These are phyloP conservation scores for Limnothrissa miodon DNA, from an alignment of 2,113 vertebrate genomes.

Conservation along the genomic window DNA sequence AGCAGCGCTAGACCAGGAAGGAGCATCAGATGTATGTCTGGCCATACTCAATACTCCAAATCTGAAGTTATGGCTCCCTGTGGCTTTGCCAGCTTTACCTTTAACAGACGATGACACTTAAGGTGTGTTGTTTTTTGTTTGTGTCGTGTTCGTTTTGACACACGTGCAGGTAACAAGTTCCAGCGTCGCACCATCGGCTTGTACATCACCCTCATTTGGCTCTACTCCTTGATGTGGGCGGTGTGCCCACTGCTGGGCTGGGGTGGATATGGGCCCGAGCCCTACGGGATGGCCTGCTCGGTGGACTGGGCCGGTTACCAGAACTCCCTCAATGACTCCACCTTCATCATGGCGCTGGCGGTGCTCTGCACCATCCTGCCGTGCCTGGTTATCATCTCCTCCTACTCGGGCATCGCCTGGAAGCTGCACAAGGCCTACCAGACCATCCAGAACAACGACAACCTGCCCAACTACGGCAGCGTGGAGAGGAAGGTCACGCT, in stretches of 20 bases:
- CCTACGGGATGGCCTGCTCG: conserved; percentile 78
- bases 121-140: no score
- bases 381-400: conserved; percentile 66
- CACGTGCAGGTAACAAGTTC: conserved; percentile 67
- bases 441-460: conserved; percentile 69
- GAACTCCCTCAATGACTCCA: conserved; percentile 64
- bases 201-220: conserved; percentile 71
- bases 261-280: conserved; percentile 79
- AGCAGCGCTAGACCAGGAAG: no score
- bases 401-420: conserved; percentile 77
- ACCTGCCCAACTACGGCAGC: conserved; percentile 63
- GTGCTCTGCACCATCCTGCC: conserved; percentile 75
- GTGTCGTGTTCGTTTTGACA: neutral
- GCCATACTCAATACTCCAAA: no score
- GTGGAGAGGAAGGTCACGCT: conserved; percentile 76
- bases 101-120: neutral
- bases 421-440: conserved; percentile 77
- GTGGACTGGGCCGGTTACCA: conserved; percentile 77
- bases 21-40: no score
- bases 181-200: conserved; percentile 62
- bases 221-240: conserved; percentile 76
- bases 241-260: conserved; percentile 76
- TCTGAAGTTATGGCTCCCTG: no score
- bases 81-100: neutral
- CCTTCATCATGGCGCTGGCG: conserved; percentile 74